Evolutionary conservation across 2,888 invertebrate genomes (phyloP).

Genomic region (Stictocephala bisonia): DNA sequence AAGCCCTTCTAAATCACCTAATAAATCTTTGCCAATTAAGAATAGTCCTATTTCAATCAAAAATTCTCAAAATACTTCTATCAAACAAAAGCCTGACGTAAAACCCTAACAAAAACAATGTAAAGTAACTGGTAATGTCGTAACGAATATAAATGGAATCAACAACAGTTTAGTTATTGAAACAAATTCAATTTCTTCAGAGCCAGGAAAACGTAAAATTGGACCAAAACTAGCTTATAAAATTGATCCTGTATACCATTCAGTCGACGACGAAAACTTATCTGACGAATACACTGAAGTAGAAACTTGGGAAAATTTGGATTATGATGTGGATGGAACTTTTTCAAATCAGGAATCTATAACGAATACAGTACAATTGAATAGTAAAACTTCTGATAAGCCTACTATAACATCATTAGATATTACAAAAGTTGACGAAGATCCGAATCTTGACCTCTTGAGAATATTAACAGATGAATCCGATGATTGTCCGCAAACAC

Average conservation of each 20-base stretch:
- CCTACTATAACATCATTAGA: neutral
- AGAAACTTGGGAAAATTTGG: constrained; percentile 11
- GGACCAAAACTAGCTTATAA: constrained; percentile 1
- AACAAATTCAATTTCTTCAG: neutral
- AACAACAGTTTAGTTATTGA: neutral
- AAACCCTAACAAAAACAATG: too few relatives aligned
- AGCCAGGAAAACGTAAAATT: neutral
- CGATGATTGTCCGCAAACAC: neutral
- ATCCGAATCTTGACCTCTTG: constrained; percentile 30
- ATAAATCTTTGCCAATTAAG: neutral
- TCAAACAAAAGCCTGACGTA: too few relatives aligned
- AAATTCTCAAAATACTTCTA: too few relatives aligned
- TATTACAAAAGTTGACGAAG: neutral
- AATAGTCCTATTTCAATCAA: too few relatives aligned
- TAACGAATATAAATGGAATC: neutral
- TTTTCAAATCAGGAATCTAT: neutral
- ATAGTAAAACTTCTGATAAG: neutral
- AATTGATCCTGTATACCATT: neutral
- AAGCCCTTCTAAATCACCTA: too few relatives aligned
- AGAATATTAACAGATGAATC: constrained; percentile 40
- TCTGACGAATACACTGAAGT: constrained; percentile 26
- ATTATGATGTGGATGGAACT: neutral
- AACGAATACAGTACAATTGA: neutral
- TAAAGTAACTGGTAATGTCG: too few relatives aligned
- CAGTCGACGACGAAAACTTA: neutral